Base-by-base conservation (phyloP, 2,113 vertebrate species). In the Eptatretus burgeri region DNA sequence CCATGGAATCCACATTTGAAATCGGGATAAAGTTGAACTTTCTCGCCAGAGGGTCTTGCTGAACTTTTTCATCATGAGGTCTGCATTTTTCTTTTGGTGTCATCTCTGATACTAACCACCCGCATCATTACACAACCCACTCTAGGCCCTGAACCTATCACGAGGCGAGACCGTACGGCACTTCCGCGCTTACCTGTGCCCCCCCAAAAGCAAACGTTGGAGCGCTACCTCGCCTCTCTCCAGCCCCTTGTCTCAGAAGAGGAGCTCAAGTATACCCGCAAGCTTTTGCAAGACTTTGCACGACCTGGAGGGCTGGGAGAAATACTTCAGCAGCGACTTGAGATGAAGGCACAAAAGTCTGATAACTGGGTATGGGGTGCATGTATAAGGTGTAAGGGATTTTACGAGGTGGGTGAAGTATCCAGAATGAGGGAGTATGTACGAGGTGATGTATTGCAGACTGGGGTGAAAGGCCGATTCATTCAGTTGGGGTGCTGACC, bases 361-460 rank as follows among this genome's bases (percentile, higher is more conserved):
- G 82, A 89, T 56, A 98, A 98, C 76, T 98, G 89, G 91, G 91
- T 98, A 75, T 71, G 76, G 73, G 0, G 67, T 69, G 63, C 69
- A 64, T 70, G 72, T 62, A 17, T n/a, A 14, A 56, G 53, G 14
- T 3, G 17, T 56, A 62, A 62, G 19, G 10, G 56, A 62, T 62
- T 41, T 41, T 41, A 41, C 27, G 27, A 41, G 27, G 27, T 2
- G 27, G 27, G 27, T 7, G 27, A 41, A 41, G 27, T 41, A 5
- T 41, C 3, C 27, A 41, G 7, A 41, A 41, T 41, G 27, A 41
- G 27, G 27, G 27, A 41, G 27, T 7, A 41, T 41, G 27, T 41
- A 41, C 27, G 27, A 41, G 27, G 27, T 41, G 27, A 41, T 41
- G 27, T 41, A 7, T 41, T 41, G 27, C 27, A 41, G 27, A 41